A percentile compares a stretch with the other conserved stretches of the same genome.
Evolutionary conservation across 1,140 invertebrate species (phyloP).

Genomic region (Hyposmocoma kahamanoa): DNA sequence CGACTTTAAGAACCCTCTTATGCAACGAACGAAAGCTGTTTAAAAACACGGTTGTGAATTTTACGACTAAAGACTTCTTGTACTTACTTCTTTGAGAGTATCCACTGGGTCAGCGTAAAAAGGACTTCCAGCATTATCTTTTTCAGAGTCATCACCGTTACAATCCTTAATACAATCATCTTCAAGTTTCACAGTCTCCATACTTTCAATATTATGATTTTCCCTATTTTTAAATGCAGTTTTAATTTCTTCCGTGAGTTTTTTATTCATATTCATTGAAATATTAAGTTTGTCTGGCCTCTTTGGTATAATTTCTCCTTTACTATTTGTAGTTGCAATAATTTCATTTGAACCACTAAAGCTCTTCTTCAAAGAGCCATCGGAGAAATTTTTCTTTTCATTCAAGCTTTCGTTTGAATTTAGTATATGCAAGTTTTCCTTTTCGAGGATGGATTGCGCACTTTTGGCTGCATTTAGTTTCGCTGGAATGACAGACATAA

Average conservation of each 20-base stretch:
- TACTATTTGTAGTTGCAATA: constrained; percentile 71
- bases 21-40: no score
- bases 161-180: constrained; percentile 39
- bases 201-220: constrained; percentile 52
- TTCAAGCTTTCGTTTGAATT: constrained; percentile 57
- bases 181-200: constrained; percentile 65
- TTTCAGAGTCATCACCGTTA: constrained; percentile 52
- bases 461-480: constrained; percentile 61
- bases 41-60: no score
- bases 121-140: constrained; percentile 84
- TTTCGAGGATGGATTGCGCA: constrained; percentile 60
- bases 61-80: neutral
- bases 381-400: constrained; percentile 55
- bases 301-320: constrained; percentile 65
- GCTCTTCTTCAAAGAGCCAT: constrained; percentile 56
- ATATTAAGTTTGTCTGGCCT: constrained; percentile 70
- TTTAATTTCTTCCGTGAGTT: constrained; percentile 65
- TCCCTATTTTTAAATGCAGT: constrained; percentile 53
- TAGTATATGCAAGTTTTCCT: constrained; percentile 57
- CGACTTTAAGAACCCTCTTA: no score
- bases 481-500: constrained; percentile 39
- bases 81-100: constrained; percentile 77
- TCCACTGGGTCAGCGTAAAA: constrained; percentile 95
- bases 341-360: constrained; percentile 61
- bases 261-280: constrained; percentile 65